Evolutionary conservation across 2,113 vertebrate species (phyloP), one percentile per base, ranked within the genome.

Genomic region (Clarias magur): DNA sequence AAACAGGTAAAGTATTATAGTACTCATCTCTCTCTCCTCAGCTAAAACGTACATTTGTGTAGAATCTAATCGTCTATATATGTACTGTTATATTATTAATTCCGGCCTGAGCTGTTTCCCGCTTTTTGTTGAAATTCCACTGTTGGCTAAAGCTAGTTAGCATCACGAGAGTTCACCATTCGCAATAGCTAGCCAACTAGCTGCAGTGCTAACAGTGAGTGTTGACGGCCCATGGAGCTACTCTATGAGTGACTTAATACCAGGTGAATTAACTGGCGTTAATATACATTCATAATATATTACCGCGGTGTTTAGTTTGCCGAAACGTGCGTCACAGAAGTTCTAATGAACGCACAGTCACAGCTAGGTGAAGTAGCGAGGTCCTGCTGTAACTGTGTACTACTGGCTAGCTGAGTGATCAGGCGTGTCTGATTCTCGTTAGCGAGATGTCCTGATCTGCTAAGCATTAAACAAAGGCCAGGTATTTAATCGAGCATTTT

Each of bases 111-210:
- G 38, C 54, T 7, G n/a, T 82, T 91, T 90, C 90, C 90, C 90
- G 90, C 90, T 91, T 90, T 89, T 89, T 85, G 89, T 62, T 57
- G 75, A 57, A 86, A 86, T 38, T 48, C 19, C 67, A 9, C 53
- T 59, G 54, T 30, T 21, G 34, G 88, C 88, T 89, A 86, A 80
- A 15, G 79, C 81, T 56, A 75, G 62, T 86, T 84, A 84, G 88
- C 88, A 84, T 80, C 75, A 27, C 12, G n/a, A 34, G 27, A 34
- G 56, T 80, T 80, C 13, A 80, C 27, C 27, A 34, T 38, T 62
- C 11, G 42, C 4, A 81, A 57, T 81, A 62, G 57, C 79, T 59
- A 80, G 25, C 27, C 15, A 23, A 15, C 34, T 89, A 89, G 86
- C 86, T 25, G 62, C 34, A 56, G 53, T 68, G 86, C 88, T 89